Conservation (phyloP, 1,140 invertebrate species). For the Phymorhynchus buccinoides region DNA sequence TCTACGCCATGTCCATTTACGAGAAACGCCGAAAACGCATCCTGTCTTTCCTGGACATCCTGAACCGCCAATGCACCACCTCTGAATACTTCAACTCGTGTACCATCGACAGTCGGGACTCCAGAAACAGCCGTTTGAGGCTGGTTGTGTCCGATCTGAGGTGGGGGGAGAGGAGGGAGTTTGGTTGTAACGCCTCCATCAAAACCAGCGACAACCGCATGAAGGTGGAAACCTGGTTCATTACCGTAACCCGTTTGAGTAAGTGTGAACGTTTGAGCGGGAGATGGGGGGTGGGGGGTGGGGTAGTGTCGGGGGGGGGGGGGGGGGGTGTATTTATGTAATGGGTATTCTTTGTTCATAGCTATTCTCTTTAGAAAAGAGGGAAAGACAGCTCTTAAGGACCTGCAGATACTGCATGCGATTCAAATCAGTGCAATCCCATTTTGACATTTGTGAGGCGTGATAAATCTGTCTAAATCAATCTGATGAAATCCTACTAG, state of each 20-base stretch:
- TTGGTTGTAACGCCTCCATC: constrained; percentile 25
- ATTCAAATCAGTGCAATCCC: no score
- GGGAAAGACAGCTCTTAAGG: no score
- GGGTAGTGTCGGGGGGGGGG: no score
- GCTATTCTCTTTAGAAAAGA: no score
- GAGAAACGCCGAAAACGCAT: not conserved
- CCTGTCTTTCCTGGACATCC: not conserved
- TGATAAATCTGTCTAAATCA: no score
- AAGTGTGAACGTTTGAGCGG: no score
- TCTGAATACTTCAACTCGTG: constrained; percentile 19
- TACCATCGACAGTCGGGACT: not conserved
- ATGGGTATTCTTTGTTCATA: no score
- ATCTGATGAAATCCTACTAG: no score
- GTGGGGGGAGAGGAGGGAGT: constrained; percentile 14
- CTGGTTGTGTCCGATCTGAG: not conserved
- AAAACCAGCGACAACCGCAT: not conserved
- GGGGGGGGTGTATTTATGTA: no score
- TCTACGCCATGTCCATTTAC: constrained; percentile 18
- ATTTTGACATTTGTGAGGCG: no score
- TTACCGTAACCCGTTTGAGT: not conserved
- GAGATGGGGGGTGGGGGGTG: no score
- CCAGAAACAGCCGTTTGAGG: not conserved
- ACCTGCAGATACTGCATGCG: no score
- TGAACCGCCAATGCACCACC: constrained; percentile 14
- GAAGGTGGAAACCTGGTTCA: not conserved